Base-by-base conservation (phyloP, 1,140 invertebrate genomes). In the Samia ricini region DNA sequence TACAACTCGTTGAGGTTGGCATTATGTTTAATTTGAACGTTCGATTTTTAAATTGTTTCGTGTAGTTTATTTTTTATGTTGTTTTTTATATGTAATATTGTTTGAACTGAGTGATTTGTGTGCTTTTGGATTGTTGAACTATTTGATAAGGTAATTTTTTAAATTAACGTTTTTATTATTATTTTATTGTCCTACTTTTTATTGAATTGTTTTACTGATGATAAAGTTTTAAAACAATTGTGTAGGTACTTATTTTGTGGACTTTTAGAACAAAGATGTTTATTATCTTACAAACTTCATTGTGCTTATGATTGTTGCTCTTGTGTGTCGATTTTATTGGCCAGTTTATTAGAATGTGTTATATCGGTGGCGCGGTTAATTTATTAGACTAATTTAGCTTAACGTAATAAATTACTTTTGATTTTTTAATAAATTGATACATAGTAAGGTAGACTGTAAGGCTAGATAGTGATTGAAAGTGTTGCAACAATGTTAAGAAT, bases 11-110 rank as follows among this genome's bases (percentile, higher is more conserved):
- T 83, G 78, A 76, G 71, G 75, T 81, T 81, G 74, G 76, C 79
- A 88, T 85, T 87, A 89, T 89, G 87, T 85, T 83, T 81, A 81
- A 79, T 85, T 83, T 85, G 83, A 84, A 76, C 75, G 77, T 82
- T 79, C 76, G 74, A 74, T 85, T 82, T 84, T 80, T 78, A 72
- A 82, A 82, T 75, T 79, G 76, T 82, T 85, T 71, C 76, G 76
- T 83, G 77, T 64, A 60, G 68, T 64, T 77, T 66, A 60, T 72
- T 69, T 42, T 42, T 42, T 42, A 1, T 15, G 2, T 42, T 12
- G 33, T 42, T 42, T 26, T n/a, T 77, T 56, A 56, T 12, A 15
- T 42, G 33, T 42, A 12, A 42, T 20, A 26, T 56, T 54, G 57
- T 50, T 75, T 71, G 70, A 78, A 72, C 64, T 70, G 64, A 72